phyloP scores from a whole-genome alignment of 2,888 invertebrate species.

The Diplazon laetatorius region DNA sequence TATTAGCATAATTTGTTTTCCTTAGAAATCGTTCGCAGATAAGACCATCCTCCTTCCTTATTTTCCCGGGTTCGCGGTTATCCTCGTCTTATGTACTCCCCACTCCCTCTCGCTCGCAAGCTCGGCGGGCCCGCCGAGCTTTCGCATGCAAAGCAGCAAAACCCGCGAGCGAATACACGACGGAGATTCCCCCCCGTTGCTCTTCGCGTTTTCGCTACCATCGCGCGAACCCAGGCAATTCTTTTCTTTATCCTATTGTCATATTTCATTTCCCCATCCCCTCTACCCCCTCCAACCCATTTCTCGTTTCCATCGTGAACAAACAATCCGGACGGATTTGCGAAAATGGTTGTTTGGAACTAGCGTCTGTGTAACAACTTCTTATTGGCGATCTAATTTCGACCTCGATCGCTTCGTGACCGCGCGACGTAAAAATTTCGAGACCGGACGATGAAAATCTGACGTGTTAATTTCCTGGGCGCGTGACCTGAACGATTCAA shows the following conservation, averaged over 20 bases:
- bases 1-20: slow-evolving; percentile 72
- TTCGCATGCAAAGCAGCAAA: slow-evolving; percentile 62
- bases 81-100: slow-evolving; percentile 35
- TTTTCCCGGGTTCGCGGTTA: slow-evolving; percentile 10
- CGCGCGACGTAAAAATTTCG: slow-evolving; percentile 23
- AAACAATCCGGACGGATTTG: slow-evolving; percentile 58
- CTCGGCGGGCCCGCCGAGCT: slow-evolving; percentile 43
- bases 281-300: too few species aligned
- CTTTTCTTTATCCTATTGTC: slow-evolving; percentile 63
- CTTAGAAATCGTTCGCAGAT: slow-evolving; percentile 69
- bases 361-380: slow-evolving; percentile 31
- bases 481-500: slow-evolving; percentile 33
- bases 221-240: slow-evolving; percentile 46
- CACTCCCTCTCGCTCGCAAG: slow-evolving; percentile 29
- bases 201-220: slow-evolving; percentile 17
- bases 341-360: slow-evolving; percentile 45
- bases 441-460: slow-evolving; percentile 18
- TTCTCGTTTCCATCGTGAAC: too few species aligned
- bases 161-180: slow-evolving; percentile 46
- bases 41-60: slow-evolving; percentile 46
- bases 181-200: slow-evolving; percentile 48
- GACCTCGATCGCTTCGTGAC: slow-evolving; percentile 16
- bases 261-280: slow-evolving; percentile 55
- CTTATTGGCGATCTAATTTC: slow-evolving; percentile 55
- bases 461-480: slow-evolving; percentile 19